Evolutionary conservation across 2,888 invertebrate genomes (phyloP), one percentile per base, ranked within the genome.

Genomic region (Lasioglossum figueresi): DNA sequence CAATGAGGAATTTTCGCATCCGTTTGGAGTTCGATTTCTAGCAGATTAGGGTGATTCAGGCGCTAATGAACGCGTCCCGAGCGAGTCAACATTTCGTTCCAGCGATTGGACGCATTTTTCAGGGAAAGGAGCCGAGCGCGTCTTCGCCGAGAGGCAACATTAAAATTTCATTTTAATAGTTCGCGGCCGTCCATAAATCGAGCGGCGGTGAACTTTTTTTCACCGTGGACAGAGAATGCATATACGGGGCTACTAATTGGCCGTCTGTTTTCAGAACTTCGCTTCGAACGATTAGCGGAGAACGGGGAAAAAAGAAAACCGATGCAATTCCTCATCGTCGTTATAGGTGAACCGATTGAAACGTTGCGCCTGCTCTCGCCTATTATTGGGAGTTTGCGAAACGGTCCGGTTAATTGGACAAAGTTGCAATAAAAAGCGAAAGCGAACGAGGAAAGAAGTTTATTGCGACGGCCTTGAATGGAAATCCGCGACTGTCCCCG

Each of bases 101-200:
- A 8, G 27, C 40, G 71, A 23, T 45, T 23, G 66, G 66, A 19
- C 48, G 59, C 19, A 19, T 34, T 83, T 74, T 78, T 63, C 71
- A 59, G 12, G 37, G 6, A 48, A 52, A 77, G 31, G 27, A 76
- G 56, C 27, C 37, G 19, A 63, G 31, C 45, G 34, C 52, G 19
- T 68, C 34, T 70, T 19, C n/a, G 27, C 45, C 23, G 31, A 43
- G 23, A 31, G n/a, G 27, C 27, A 75, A 63, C 45, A 71, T 81
- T 81, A 71, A 83, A 83, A 73, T 80, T 80, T 48, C 34, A 71
- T 75, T 48, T 76, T 72, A 71, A 83, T 76, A 70, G 48, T 45
- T 52, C 34, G 40, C 59, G 70, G 27, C 37, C 56, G 59, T 16
- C 48, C 40, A 76, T 75, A 56, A 70, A 71, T 81, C 70, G 45